These are phyloP conservation scores for Platyrinchus mystaceus DNA, from an alignment of 2,797 vertebrate species.

Conservation along the genomic window DNA sequence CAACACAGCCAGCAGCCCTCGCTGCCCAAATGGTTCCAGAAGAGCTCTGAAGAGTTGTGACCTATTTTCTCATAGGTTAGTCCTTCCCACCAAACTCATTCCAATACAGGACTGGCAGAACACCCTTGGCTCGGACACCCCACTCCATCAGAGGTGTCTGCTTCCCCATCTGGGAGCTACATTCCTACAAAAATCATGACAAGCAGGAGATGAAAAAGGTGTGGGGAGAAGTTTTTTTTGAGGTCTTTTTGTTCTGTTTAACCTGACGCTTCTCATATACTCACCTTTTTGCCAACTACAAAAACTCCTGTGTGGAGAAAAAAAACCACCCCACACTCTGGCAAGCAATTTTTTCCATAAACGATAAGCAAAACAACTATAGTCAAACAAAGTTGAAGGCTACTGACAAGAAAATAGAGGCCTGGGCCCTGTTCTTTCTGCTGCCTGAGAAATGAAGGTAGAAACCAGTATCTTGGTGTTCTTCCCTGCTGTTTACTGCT, in stretches of 20 bases:
- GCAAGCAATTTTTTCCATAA: background rate
- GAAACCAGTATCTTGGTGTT: background rate
- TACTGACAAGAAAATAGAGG: background rate
- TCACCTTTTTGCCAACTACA: background rate
- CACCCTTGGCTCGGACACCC: background rate
- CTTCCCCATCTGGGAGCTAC: background rate
- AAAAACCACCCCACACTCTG: background rate
- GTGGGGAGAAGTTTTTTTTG: too few species aligned
- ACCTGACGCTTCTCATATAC: rapidly evolving
- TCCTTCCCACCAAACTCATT: background rate
- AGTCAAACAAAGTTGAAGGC: background rate
- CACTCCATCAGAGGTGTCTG: background rate
- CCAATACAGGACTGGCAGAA: background rate
- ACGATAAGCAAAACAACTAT: background rate
- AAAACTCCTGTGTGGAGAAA: background rate
- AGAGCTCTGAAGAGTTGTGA: background rate
- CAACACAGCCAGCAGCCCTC: background rate
- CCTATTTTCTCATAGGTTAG: background rate
- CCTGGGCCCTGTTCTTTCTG: background rate
- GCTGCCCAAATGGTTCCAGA: background rate
- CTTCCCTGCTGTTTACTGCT: background rate
- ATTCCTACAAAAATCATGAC: background rate
- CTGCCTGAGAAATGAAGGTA: background rate
- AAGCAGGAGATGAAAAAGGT: background rate
- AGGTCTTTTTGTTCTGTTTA: background rate